Conservation (phyloP, 2,797 vertebrate species). For the Ispidina lecontei region DNA sequence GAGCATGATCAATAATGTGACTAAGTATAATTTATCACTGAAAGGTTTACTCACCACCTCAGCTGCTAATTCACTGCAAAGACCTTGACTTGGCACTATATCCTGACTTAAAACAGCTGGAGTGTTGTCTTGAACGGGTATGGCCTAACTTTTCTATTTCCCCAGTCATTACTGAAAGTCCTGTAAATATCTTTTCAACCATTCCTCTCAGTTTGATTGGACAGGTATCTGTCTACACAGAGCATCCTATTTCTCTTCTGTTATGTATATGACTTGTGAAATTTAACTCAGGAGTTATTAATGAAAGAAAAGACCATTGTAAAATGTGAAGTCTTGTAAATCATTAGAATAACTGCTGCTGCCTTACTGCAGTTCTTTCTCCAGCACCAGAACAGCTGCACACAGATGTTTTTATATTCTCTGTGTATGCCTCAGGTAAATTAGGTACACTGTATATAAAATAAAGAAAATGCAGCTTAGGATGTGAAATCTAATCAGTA, state of each 20-base stretch:
- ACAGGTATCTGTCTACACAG: background rate
- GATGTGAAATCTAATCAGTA: background rate
- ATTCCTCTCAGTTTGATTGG: background rate
- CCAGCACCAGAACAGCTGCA: background rate
- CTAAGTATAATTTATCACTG: background rate
- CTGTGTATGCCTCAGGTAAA: background rate
- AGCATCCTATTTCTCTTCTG: background rate
- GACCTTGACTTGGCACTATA: background rate
- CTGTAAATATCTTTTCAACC: background rate
- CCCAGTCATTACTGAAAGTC: background rate
- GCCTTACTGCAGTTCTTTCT: background rate
- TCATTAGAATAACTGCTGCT: background rate
- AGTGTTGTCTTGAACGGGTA: background rate
- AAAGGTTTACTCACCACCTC: background rate
- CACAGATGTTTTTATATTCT: background rate
- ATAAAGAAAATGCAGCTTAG: background rate
- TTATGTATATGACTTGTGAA: fast-evolving
- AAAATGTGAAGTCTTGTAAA: background rate
- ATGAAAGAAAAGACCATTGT: background rate
- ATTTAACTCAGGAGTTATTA: background rate
- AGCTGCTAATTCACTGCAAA: background rate
- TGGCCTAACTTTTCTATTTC: background rate
- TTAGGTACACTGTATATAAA: background rate
- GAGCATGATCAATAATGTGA: background rate
- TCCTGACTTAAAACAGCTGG: background rate